Percentiles rank a stretch among this genome's conserved stretches.
These are phyloP conservation scores for Incurvaria masculella DNA, from an alignment of 2,888 invertebrate species.

Conservation along the genomic window DNA sequence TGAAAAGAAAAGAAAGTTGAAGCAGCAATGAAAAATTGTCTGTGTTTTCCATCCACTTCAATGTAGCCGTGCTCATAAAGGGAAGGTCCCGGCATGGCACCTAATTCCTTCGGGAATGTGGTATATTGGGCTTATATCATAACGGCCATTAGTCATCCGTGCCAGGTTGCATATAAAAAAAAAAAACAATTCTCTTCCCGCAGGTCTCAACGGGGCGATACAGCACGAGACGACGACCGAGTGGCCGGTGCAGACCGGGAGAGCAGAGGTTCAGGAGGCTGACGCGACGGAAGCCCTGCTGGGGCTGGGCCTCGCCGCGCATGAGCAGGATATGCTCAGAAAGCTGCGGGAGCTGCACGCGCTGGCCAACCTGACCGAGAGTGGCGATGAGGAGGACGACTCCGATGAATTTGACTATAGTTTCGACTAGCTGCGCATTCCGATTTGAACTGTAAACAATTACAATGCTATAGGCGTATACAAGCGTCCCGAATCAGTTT, in stretches of 20 bases:
- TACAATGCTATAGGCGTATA: no score
- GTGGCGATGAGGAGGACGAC: slow-evolving; percentile 26
- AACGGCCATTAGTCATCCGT: no score
- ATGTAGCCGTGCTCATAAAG: no score
- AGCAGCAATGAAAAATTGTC: no score
- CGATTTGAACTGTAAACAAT: no score
- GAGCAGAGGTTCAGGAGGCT: slow-evolving; percentile 25
- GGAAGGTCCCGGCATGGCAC: no score
- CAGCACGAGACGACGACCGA: slow-evolving; percentile 31
- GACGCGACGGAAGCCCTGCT: neutral
- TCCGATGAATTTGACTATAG: slow-evolving; percentile 38
- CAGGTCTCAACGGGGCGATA: slow-evolving; percentile 36
- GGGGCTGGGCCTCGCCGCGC: slow-evolving; percentile 2
- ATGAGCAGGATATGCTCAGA: slow-evolving; percentile 25
- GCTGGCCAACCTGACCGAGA: slow-evolving; percentile 29
- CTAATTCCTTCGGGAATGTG: no score
- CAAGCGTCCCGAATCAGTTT: no score
- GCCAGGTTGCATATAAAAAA: no score
- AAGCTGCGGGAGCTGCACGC: slow-evolving; percentile 36
- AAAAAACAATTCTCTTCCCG: neutral
- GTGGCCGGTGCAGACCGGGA: slow-evolving; percentile 29
- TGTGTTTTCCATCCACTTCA: no score
- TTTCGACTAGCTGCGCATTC: neutral
- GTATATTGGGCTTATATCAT: no score
- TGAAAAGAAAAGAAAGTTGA: no score